Evolutionary conservation across 2,113 vertebrate genomes (phyloP), one percentile per base, ranked within the genome.

Genomic region (Crotalus horridus): DNA sequence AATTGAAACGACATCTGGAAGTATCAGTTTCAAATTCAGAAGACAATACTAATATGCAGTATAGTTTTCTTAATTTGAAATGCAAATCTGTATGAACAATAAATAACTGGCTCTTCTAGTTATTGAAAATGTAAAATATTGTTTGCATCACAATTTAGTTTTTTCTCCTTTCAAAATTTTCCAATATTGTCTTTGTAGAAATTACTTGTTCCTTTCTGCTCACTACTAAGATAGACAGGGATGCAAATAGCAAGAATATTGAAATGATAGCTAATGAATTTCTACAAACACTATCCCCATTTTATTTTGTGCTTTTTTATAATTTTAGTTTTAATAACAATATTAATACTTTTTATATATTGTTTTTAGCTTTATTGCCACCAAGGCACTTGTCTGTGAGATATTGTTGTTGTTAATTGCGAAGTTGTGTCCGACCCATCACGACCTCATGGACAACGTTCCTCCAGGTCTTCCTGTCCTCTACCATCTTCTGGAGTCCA

Each of bases 51-150:
- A 3, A 0, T 0, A 74, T n/a, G 1, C 26, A 56, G 29, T 1
- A 0, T 0, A 33, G 11, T 17, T 90, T 87, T 88, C 7, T 54
- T 90, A 6, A 51, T 53, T 88, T 4, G 26, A 85, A 81, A 3
- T 81, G 24, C 15, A 46, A 85, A n/a, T 33, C 21, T 74, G 39
- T 55, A 59, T 86, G 24, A 43, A 51, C 17, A 91, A 59, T 6
- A 85, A 69, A 51, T 61, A 10, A 87, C 10, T 0, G 1, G 12
- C 87, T 12, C 0, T 87, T 93, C 91, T 0, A 0, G 1, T 56
- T 59, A 59, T 0, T 0, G 88, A 86, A n/a, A 61, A 1, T 0
- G 3, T 23, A 74, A 12, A 1, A 0, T 12, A 46, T 58, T 58
- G 23, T 59, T 15, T 33, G 81, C 64, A 43, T 7, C 3, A 69